phyloP scores from a whole-genome alignment of 2,113 vertebrate species.

The Nansenia antarctica region DNA sequence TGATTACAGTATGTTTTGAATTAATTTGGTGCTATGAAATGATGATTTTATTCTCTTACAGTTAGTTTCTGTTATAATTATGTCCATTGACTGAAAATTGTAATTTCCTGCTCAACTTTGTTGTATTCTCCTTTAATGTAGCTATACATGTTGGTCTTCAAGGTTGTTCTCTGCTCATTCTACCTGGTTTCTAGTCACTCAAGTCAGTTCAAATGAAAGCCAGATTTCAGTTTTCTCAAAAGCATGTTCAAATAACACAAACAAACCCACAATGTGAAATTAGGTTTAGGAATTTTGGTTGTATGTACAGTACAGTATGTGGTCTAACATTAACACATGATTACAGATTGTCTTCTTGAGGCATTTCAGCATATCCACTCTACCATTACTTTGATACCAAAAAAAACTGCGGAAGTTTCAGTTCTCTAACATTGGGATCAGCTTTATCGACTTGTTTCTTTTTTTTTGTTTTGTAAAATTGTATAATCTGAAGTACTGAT shows the following conservation, averaged over 20 bases:
- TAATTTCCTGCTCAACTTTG: too few species aligned
- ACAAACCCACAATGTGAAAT: conserved; percentile 63
- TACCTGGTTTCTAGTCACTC: too few species aligned
- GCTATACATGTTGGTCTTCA: neutral
- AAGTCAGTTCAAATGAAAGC: neutral
- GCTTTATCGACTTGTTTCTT: conserved; percentile 83
- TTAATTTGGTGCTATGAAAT: neutral
- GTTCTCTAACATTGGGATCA: conserved; percentile 77
- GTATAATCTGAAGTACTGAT: conserved; percentile 83
- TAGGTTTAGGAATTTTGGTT: conserved; percentile 37
- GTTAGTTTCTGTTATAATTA: neutral
- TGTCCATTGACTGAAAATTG: neutral
- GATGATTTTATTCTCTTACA: neutral
- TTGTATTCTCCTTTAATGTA: neutral
- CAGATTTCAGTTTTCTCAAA: neutral
- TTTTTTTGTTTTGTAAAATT: conserved; percentile 81
- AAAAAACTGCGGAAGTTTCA: conserved; percentile 83
- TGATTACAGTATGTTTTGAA: neutral
- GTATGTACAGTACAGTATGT: conserved; percentile 51
- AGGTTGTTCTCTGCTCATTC: conserved; percentile 7
- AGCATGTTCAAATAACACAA: conserved; percentile 3
- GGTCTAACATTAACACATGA: conserved; percentile 31
- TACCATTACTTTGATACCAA: conserved; percentile 91
- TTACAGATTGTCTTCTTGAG: conserved; percentile 65
- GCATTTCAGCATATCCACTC: conserved; percentile 73